Conservation (phyloP, 2,797 vertebrate genomes). For the Sciurus vulgaris region DNA sequence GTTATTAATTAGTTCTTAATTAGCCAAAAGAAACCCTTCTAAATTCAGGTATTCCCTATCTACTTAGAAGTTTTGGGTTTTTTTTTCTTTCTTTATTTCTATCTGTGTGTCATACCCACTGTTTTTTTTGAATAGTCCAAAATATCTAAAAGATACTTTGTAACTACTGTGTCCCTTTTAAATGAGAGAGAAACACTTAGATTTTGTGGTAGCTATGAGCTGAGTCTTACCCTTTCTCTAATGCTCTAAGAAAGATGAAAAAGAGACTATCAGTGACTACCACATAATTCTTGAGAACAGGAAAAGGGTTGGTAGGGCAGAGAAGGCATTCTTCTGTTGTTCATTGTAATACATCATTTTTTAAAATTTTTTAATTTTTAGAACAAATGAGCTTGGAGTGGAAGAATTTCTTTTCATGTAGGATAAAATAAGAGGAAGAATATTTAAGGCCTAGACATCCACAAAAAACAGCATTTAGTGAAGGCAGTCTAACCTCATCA, state of each 20-base stretch:
- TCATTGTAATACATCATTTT: background rate
- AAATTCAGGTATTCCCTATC: conserved; percentile 28
- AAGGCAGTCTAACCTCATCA: background rate
- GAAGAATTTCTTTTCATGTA: conserved; percentile 55
- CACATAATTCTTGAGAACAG: conserved; percentile 13
- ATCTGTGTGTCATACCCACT: conserved; percentile 40
- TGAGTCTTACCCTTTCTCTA: background rate
- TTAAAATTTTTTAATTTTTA: background rate
- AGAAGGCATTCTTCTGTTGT: conserved; percentile 47
- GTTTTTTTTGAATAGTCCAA: conserved; percentile 47
- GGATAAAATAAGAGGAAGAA: conserved; percentile 56
- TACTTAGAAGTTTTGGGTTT: conserved; percentile 62
- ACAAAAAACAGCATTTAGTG: conserved; percentile 44
- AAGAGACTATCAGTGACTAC: conserved; percentile 9
- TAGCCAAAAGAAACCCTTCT: conserved; percentile 49
- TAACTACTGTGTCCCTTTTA: conserved; percentile 11
- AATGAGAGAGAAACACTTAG: background rate
- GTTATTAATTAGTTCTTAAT: background rate
- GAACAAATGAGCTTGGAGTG: conserved; percentile 51
- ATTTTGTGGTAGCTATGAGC: conserved; percentile 15
- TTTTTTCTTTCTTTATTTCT: conserved; percentile 57
- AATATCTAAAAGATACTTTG: conserved; percentile 43
- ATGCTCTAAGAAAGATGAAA: conserved; percentile 39
- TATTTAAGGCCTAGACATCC: conserved; percentile 53
- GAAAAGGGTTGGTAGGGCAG: background rate